Base-by-base conservation (phyloP, 2,113 vertebrate species). In the Cochlearius cochlearius region DNA sequence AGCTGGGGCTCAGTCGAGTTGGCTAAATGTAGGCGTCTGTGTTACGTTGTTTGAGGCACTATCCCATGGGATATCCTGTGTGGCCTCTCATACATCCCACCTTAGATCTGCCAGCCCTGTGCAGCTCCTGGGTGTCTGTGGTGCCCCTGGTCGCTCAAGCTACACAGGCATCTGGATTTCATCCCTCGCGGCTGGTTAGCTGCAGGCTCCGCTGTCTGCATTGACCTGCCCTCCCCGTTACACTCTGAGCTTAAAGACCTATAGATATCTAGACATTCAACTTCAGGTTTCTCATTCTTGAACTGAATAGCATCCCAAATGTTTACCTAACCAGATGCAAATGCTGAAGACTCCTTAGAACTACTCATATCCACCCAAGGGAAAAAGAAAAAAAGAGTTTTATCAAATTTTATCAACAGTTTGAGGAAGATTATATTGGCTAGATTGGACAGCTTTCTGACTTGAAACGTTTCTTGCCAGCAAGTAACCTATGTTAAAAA, bases 1-100 rank as follows among this genome's bases (percentile, higher is more conserved):
- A 81, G 56, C 32, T 34, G 43, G 27, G 27, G 36, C 38, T 86
- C 39, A 27, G 20, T 16, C 29, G 25, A 55, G 58, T 36, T 47
- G 59, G 66, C 32, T 23, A 34, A 34, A 43, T 1, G 2, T 11
- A 41, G 32, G 22, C 18, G 25, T 43, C 39, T 38, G 7, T 5
- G 7, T 19, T 63, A 25, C 1, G 10, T 21, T 36, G 16, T 12
- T 92, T 79, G 38, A 72, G 73, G 43, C 17, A 43, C 52, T 49
- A 1, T 43, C 41, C 41, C 41, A 43, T 11, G 21, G n/a, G 23
- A 18, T 76, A 36, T 8, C 22, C 32, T 22, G 19, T 0, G 0
- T 39, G 38, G 27, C 41, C 21, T 34, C 15, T 67, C 34, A 6
- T 16, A 45, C 6, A 17, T 43, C n/a, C 26, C 79, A 64, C 1